Conservation (phyloP, 1,140 invertebrate genomes). For the Thaumetopoea pityocampa region DNA sequence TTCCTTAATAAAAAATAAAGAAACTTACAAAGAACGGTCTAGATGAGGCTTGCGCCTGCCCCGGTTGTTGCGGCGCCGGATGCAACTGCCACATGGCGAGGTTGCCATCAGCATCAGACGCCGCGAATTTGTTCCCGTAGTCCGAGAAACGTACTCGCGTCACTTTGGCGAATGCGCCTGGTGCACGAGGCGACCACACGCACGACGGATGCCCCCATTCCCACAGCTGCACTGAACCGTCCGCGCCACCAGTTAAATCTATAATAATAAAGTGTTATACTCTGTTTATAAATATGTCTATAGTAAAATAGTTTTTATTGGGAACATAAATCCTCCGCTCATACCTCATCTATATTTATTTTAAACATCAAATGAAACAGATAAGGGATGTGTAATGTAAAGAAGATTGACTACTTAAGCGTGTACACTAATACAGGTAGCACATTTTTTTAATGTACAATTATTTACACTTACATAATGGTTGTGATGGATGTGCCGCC, state of each 20-base stretch:
- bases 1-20: too few relatives aligned
- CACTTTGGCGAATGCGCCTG: conserved; percentile 95
- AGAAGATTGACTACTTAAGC: too few relatives aligned
- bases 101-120: conserved; percentile 94
- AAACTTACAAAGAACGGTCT: conserved; percentile 96
- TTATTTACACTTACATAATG: conserved; percentile 89
- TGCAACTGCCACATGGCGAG: conserved; percentile 96
- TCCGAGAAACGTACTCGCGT: conserved; percentile 95
- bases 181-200: conserved; percentile 90
- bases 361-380: too few relatives aligned
- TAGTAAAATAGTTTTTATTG: too few relatives aligned
- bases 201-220: conserved; percentile 97
- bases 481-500: conserved; percentile 94
- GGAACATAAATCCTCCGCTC: too few relatives aligned
- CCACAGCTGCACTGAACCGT: conserved; percentile 98
- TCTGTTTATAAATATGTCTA: too few relatives aligned
- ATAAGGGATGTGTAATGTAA: too few relatives aligned
- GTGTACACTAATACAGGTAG: too few relatives aligned
- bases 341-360: too few relatives aligned
- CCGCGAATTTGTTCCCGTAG: conserved; percentile 99
- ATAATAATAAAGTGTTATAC: not conserved
- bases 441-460: not conserved
- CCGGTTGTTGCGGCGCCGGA: conserved; percentile 68
- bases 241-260: conserved; percentile 96
- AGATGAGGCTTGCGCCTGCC: conserved; percentile 78